Evolutionary conservation across 2,113 vertebrate genomes (phyloP), one percentile per base, ranked within the genome.

Genomic region (Xiphorhynchus elegans): DNA sequence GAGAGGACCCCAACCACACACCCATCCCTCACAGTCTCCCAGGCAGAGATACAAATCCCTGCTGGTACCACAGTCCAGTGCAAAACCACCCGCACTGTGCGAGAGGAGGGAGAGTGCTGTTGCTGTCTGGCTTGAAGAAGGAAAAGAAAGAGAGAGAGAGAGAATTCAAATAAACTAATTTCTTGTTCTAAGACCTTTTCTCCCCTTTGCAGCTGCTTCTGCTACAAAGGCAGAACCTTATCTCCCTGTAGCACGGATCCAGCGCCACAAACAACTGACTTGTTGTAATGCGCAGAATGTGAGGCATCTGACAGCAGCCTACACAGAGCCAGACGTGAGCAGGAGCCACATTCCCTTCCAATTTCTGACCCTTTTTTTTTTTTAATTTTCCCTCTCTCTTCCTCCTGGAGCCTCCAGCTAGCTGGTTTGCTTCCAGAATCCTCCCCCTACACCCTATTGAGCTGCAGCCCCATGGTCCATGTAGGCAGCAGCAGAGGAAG

Each of bases 201-300:
- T 44, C 58, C 80, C 66, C 90, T 96, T 97, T 93, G 88, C 95
- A 94, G 83, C 92, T 90, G 93, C 93, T 97, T 94, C 93, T 95
- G 92, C 52, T 95, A 93, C 97, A 97, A 97, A 97, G 92, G 83
- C 95, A 96, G 95, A 90, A 93, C 83, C 96, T 96, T 97, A 97
- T 97, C 95, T 97, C 95, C 24, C 80, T 11, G 67, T 63, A 67
- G 94, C 95, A 97, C 8, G 33, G 88, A 82, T 91, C 83, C 94
- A 85, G 88, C 1, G 15, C 90, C 73, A 24, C 91, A 77, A 95
- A 96, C 95, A 96, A 40, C 79, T 28, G 91, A 91, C 94, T 95
- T 21, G 75, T 88, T 96, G 86, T 93, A 75, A 96, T 81, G 91
- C 11, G 0, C 94, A 93, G 93, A 97, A 96, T 87, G 93, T 6